Percentiles rank a stretch among this genome's conserved stretches.
Evolutionary conservation across 2,113 vertebrate genomes (phyloP).

Genomic region (Apistogramma diplotaenia): DNA sequence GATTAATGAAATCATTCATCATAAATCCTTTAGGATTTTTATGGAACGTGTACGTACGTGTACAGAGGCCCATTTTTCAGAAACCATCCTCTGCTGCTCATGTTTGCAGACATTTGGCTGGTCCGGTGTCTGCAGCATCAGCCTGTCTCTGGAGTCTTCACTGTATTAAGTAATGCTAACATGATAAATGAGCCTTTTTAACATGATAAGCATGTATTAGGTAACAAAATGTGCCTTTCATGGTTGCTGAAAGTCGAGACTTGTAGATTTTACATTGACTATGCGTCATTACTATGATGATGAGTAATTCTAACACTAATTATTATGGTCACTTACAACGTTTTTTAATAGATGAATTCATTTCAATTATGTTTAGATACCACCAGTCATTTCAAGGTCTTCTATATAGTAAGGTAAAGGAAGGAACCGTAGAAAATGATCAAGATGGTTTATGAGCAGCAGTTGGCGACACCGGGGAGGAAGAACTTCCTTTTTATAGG

Average conservation of each 20-base stretch:
- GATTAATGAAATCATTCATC: background rate
- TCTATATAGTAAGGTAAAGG: background rate
- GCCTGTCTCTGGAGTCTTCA: background rate
- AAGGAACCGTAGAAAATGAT: background rate
- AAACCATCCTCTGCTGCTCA: background rate
- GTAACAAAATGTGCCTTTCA: background rate
- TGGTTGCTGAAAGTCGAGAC: background rate
- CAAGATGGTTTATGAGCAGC: background rate
- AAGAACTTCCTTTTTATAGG: background rate
- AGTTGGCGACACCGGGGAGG: fast-evolving
- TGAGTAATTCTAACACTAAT: background rate
- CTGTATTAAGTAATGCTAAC: background rate
- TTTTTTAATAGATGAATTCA: background rate
- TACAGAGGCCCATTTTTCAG: background rate
- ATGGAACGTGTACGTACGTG: background rate
- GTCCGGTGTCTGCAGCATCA: background rate
- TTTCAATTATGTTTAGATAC: background rate
- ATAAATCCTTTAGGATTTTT: background rate
- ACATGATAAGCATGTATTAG: background rate
- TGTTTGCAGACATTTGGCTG: background rate
- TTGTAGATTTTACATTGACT: background rate
- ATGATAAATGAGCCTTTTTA: background rate
- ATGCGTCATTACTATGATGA: background rate
- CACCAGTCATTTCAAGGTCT: background rate
- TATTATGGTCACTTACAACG: background rate